Percentiles rank a stretch among this genome's conserved stretches.
Conservation (phyloP, 2,888 invertebrate genomes). For the Drosophila demipolita region DNA sequence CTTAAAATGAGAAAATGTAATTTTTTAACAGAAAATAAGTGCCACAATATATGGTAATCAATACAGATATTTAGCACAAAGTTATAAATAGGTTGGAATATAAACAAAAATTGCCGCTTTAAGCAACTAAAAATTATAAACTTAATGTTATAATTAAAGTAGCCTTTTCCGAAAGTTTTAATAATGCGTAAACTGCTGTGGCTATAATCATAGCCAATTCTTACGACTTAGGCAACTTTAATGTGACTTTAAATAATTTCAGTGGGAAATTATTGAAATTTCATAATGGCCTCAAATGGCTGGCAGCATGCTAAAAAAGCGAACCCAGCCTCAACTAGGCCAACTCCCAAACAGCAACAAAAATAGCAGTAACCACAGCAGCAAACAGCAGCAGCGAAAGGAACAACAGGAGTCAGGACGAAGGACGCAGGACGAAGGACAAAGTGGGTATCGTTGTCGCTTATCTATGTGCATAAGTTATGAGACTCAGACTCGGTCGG, state of each 20-base stretch:
- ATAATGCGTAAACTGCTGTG: conserved; percentile 32
- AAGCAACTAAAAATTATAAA: not conserved
- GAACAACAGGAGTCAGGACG: not conserved
- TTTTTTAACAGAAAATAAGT: not conserved
- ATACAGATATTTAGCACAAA: not conserved
- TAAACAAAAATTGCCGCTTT: not conserved
- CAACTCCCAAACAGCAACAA: conserved; percentile 14
- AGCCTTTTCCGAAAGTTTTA: conserved; percentile 35
- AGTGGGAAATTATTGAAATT: conserved; percentile 66
- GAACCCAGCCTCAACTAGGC: conserved; percentile 8
- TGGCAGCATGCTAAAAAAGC: conserved; percentile 41
- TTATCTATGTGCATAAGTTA: conserved; percentile 81
- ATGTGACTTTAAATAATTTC: conserved; percentile 63
- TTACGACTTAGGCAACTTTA: conserved; percentile 26
- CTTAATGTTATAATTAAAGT: conserved; percentile 20
- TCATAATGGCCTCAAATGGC: conserved; percentile 73
- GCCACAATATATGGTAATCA: not conserved
- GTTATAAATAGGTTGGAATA: not conserved
- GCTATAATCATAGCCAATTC: conserved; percentile 19
- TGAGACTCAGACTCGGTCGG: conserved; percentile 59
- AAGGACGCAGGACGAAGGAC: conserved; percentile 5
- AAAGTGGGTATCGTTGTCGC: conserved; percentile 51
- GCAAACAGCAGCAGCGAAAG: conserved; percentile 17
- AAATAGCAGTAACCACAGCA: conserved; percentile 34
- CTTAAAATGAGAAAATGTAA: not conserved